These are phyloP conservation scores for Amphipoea oculea DNA, from an alignment of 2,888 invertebrate species.

Conservation along the genomic window DNA sequence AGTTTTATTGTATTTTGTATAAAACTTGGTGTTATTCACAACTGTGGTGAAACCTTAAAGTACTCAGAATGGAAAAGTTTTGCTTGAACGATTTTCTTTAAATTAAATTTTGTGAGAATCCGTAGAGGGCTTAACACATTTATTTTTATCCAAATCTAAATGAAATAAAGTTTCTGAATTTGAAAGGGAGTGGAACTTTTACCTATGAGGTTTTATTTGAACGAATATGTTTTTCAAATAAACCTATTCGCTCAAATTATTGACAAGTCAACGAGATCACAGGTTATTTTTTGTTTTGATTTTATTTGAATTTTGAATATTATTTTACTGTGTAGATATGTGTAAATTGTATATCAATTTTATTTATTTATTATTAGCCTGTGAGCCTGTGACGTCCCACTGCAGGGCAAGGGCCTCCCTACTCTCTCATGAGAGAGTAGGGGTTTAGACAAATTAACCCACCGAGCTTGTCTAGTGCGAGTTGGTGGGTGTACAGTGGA, in stretches of 20 bases:
- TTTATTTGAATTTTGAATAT: neutral
- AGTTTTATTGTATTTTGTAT: constrained; percentile 38
- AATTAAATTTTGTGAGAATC: constrained; percentile 4
- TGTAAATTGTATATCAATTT: neutral
- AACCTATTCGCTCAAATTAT: neutral
- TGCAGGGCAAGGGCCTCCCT: no score
- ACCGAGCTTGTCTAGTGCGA: no score
- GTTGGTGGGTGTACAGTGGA: no score
- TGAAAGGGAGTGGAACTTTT: neutral
- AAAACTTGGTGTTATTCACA: constrained; percentile 40
- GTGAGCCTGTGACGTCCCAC: no score
- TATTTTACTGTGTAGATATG: neutral
- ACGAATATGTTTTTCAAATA: no score
- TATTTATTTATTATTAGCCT: neutral
- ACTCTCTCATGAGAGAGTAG: no score
- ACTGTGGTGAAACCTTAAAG: constrained; percentile 13
- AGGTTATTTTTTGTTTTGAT: neutral
- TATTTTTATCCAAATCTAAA: neutral
- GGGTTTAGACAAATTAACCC: no score
- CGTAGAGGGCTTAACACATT: neutral
- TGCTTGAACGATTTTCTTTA: constrained; percentile 7
- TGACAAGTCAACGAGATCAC: neutral
- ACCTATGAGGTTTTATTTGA: no score
- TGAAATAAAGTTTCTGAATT: neutral
- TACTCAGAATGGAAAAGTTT: constrained; percentile 41